Evolutionary conservation across 2,797 vertebrate genomes (phyloP), one percentile per base, ranked within the genome.

Genomic region (Periparus ater): DNA sequence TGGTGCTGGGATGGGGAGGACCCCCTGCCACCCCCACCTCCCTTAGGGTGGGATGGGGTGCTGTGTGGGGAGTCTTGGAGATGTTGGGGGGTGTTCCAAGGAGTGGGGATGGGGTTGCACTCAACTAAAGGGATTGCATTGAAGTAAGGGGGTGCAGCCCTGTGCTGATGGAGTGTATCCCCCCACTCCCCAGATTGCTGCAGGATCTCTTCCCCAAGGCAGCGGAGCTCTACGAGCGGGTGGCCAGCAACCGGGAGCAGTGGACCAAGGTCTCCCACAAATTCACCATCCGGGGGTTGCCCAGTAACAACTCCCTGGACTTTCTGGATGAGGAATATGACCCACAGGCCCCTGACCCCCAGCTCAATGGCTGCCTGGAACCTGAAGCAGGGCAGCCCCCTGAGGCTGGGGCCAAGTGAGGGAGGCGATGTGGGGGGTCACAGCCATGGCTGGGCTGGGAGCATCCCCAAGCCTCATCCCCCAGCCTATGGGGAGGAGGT

Each of bases 191-290:
- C 60, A 99, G 99, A 98, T 96, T 99, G 95, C 98, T 99, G 42
- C 99, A 99, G 77, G 99, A 99, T 95, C 97, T 99, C 83, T 98
- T 99, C 94, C 99, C 99, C 6, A 98, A 97, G 57, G 98, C 99
- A 0, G 92, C 98, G 0, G 99, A 99, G 97, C 98, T 99, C 50
- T 99, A 99, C 2, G 99, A 99, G 95, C 96, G 98, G 1, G 99
- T 99, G 95, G 98, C 99, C 27, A 98, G 99, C 53, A 99, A 99
- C 97, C 98, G 99, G 23, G 99, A 99, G 97, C 99, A 99, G 97
- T 99, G 99, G 99, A 99, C 98, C 85, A 99, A 99, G 96, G 99
- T 99, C 58, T 99, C 99, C 27, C 99, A 99, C 97, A 99, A 99
- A 91, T 99, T 99, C 98, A 99, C 99, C 96, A 99, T 99, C 96